A percentile compares a stretch with the other conserved stretches of the same genome.
These are phyloP conservation scores for Drosophila bocki DNA, from an alignment of 1,140 invertebrate genomes.

Conservation along the genomic window DNA sequence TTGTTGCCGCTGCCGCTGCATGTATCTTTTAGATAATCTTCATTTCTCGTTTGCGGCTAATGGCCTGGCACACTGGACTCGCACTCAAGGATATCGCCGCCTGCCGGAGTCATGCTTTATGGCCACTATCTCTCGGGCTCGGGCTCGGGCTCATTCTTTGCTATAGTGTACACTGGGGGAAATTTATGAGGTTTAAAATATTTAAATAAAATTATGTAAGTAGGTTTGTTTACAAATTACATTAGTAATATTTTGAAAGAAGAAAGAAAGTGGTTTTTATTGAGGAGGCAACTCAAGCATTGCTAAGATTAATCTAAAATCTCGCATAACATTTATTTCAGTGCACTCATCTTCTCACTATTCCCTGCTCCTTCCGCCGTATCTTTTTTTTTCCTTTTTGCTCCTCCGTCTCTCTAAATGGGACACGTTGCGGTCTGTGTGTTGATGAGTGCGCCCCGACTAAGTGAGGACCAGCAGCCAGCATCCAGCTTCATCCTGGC, in stretches of 20 bases:
- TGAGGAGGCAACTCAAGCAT: neutral
- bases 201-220: neutral
- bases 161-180: constrained; percentile 14
- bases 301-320: too few species aligned
- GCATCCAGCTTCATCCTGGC: constrained; percentile 50
- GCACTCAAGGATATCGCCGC: constrained; percentile 81
- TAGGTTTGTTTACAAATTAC: neutral
- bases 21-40: constrained; percentile 84
- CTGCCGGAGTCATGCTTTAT: constrained; percentile 64
- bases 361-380: constrained; percentile 34
- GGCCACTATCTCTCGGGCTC: constrained; percentile 39
- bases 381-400: constrained; percentile 53
- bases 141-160: constrained; percentile 33
- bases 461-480: constrained; percentile 68
- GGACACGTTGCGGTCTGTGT: constrained; percentile 81
- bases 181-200: neutral
- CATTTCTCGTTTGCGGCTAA: constrained; percentile 83
- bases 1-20: constrained; percentile 52
- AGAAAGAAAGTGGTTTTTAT: neutral
- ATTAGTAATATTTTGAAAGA: too few species aligned
- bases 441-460: constrained; percentile 72
- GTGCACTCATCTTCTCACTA: constrained; percentile 35
- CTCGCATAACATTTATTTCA: neutral
- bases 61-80: constrained; percentile 76
- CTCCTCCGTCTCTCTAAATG: constrained; percentile 68